These are phyloP conservation scores for Diachrysia chrysitis DNA, from an alignment of 2,888 invertebrate species.

Conservation along the genomic window DNA sequence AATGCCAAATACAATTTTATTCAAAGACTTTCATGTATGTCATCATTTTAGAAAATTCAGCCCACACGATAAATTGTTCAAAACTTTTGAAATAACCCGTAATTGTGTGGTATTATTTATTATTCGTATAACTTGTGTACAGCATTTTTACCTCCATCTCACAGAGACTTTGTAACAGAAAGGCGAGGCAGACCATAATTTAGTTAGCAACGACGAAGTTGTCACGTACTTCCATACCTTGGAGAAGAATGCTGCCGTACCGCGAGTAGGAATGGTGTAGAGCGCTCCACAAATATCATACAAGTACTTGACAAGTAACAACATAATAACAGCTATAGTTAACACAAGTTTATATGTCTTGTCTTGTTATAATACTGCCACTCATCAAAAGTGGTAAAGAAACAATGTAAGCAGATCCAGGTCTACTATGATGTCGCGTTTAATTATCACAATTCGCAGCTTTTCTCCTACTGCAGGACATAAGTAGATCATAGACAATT, in stretches of 20 bases:
- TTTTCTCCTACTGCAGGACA: too few species aligned
- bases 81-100: not conserved
- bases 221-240: slow-evolving; percentile 64
- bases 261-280: slow-evolving; percentile 18
- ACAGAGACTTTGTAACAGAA: slow-evolving; percentile 44
- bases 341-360: too few species aligned
- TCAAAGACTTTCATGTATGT: too few species aligned
- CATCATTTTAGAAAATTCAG: not conserved
- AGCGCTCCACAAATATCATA: slow-evolving; percentile 1
- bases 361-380: too few species aligned
- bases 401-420: too few species aligned
- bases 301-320: too few species aligned
- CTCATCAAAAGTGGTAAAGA: too few species aligned
- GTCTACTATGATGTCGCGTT: too few species aligned
- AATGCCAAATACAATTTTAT: too few species aligned
- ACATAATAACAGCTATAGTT: too few species aligned
- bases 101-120: slow-evolving; percentile 7
- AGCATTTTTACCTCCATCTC: slow-evolving; percentile 40
- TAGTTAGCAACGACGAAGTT: slow-evolving; percentile 66
- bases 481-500: too few species aligned
- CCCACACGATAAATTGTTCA: not conserved
- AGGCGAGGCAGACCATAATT: slow-evolving; percentile 63
- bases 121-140: not conserved
- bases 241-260: slow-evolving; percentile 57
- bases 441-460: too few species aligned